Base-by-base conservation (phyloP, 2,888 invertebrate species). In the Dicyrtoma fusca region DNA sequence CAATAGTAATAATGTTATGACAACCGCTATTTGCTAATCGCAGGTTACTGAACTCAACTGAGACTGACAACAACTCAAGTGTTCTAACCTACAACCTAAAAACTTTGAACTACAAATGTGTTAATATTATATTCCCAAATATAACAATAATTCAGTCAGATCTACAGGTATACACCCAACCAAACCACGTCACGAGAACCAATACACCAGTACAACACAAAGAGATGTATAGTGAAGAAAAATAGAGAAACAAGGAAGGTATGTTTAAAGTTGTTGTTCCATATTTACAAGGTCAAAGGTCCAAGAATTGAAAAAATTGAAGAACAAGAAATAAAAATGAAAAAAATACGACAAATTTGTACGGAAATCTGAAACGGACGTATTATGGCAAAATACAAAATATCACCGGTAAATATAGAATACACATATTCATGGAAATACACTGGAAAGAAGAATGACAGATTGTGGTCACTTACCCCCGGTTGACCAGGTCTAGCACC, bases 401-500 rank as follows among this genome's bases (percentile, higher is more conserved):
- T 34, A 34, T 8, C 34, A 34, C 34, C 3, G 34, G 34, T 34
- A 34, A 34, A 34, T 34, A 34, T 34, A 34, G 34, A 34, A 34
- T 42, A 57, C 19, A 42, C 5, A n/a, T 65, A 72, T 34, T 14
- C 14, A 63, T 42, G n/a, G 1, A 25, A 25, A 25, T 23, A 57
- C 2, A 34, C 3, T 34, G 34, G 34, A 34, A 34, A 34, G 34
- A 34, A 34, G 34, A 8, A n/a, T 11, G n/a, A 25, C 4, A 25
- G 26, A 57, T 14, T 1, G 11, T 19, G 5, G 17, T 4, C 13
- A 85, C 88, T 89, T 88, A 91, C 91, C 84, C 89, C 90, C 81
- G 93, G 92, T 84, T 90, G 89, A 80, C 92, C 91, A 66, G 92
- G 90, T 83, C 94, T 87, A 63, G 91, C 87, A 81, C 91, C 91